Evolutionary conservation across 2,113 vertebrate species (phyloP).

Genomic region (Ceyx cyanopectus): DNA sequence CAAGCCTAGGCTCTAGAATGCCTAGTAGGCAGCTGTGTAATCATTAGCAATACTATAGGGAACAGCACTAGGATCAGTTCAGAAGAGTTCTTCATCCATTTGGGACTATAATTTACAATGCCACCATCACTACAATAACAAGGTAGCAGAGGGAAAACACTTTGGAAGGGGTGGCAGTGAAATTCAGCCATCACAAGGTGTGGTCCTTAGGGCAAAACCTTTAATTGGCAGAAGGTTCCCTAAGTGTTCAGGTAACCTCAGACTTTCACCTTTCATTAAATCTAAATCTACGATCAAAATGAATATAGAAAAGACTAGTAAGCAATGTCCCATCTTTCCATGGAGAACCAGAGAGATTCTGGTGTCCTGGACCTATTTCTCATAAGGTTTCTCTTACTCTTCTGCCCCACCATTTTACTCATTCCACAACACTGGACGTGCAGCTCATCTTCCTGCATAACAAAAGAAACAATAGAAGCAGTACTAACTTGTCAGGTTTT

Average conservation of each 20-base stretch:
- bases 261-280: constrained; percentile 48
- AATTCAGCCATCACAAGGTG: constrained; percentile 56
- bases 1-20: constrained; percentile 54
- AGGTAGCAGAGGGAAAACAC: constrained; percentile 61
- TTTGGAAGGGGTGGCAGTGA: constrained; percentile 55
- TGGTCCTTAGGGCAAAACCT: constrained; percentile 46
- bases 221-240: constrained; percentile 26
- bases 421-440: neutral
- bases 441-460: neutral
- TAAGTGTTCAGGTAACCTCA: constrained; percentile 42
- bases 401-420: neutral
- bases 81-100: constrained; percentile 62
- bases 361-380: neutral
- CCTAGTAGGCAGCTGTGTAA: constrained; percentile 77
- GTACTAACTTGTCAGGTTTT: neutral
- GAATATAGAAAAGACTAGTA: neutral
- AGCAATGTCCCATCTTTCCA: neutral
- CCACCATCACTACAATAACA: constrained; percentile 70
- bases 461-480: neutral
- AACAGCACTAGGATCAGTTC: constrained; percentile 56
- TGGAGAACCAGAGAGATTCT: neutral
- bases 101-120: constrained; percentile 74
- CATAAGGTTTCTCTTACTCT: neutral
- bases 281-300: neutral
- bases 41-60: constrained; percentile 70